Conservation (phyloP, 2,113 vertebrate genomes). For the Peromyscus polionotus region DNA sequence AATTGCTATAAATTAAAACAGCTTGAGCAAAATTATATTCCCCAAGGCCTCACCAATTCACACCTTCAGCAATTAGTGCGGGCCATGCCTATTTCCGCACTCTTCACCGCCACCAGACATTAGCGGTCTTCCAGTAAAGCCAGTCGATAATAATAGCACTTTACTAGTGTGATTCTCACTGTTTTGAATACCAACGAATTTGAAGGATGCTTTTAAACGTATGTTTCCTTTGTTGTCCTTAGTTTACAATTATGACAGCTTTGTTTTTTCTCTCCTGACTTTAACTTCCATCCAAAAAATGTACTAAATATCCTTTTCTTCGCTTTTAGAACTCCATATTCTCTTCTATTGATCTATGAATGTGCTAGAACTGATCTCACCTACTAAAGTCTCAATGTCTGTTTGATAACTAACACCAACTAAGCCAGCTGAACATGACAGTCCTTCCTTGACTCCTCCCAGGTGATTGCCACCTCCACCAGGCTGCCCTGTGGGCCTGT, state of each 20-base stretch:
- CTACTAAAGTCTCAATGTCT: background rate
- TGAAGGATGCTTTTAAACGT: slow-evolving; percentile 25
- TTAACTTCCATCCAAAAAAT: slow-evolving; percentile 41
- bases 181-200: background rate
- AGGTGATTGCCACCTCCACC: too few species aligned
- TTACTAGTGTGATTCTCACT: background rate
- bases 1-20: slow-evolving; percentile 36
- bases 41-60: background rate
- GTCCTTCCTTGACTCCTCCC: too few species aligned
- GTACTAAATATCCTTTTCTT: background rate
- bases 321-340: background rate
- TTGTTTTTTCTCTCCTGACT: background rate
- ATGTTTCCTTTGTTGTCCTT: background rate
- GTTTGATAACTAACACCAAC: background rate
- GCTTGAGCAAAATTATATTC: slow-evolving; percentile 30
- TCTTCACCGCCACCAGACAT: slow-evolving; percentile 15
- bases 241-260: background rate
- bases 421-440: too few species aligned
- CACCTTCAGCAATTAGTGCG: background rate
- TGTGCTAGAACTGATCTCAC: slow-evolving; percentile 18
- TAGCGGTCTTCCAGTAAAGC: slow-evolving; percentile 28
- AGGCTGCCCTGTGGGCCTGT: background rate
- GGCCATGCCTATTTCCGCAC: background rate
- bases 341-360: background rate
- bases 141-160: background rate